Evolutionary conservation across 2,888 invertebrate species (phyloP).

Genomic region (Drosophila paramelanica): DNA sequence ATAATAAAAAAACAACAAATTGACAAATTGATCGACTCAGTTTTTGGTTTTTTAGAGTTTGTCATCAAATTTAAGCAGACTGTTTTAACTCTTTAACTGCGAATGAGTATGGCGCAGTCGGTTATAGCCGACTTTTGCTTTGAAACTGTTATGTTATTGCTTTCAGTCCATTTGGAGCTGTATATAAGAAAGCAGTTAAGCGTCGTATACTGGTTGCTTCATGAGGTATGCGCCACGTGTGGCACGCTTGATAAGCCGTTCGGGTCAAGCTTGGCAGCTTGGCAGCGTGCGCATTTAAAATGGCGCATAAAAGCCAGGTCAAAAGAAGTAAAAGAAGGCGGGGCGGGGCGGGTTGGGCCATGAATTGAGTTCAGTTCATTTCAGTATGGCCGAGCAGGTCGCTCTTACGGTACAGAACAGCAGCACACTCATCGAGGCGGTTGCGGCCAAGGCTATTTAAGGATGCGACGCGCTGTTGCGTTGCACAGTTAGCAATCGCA

Average conservation of each 20-base stretch:
- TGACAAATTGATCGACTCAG: too few species aligned
- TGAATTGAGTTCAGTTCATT: slow-evolving; percentile 61
- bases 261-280: slow-evolving; percentile 19
- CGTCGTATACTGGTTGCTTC: slow-evolving; percentile 24
- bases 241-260: slow-evolving; percentile 42
- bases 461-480: slow-evolving; percentile 76
- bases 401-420: slow-evolving; percentile 17
- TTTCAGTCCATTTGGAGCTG: slow-evolving; percentile 25
- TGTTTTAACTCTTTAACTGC: too few species aligned
- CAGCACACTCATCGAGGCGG: slow-evolving; percentile 34
- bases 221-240: slow-evolving; percentile 39
- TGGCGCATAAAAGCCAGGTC: slow-evolving; percentile 65
- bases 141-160: slow-evolving; percentile 16
- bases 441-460: slow-evolving; percentile 72
- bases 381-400: slow-evolving; percentile 42
- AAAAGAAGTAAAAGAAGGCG: slow-evolving; percentile 42
- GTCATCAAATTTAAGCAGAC: too few species aligned
- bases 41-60: too few species aligned
- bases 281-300: slow-evolving; percentile 59
- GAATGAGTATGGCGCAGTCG: too few species aligned
- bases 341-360: background rate
- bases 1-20: too few species aligned
- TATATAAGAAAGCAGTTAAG: slow-evolving; percentile 26
- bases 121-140: too few species aligned
- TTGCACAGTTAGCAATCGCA: slow-evolving; percentile 73